Evolutionary conservation across 2,797 vertebrate genomes (phyloP), one percentile per base, ranked within the genome.

Genomic region (Centroberyx gerrardi): DNA sequence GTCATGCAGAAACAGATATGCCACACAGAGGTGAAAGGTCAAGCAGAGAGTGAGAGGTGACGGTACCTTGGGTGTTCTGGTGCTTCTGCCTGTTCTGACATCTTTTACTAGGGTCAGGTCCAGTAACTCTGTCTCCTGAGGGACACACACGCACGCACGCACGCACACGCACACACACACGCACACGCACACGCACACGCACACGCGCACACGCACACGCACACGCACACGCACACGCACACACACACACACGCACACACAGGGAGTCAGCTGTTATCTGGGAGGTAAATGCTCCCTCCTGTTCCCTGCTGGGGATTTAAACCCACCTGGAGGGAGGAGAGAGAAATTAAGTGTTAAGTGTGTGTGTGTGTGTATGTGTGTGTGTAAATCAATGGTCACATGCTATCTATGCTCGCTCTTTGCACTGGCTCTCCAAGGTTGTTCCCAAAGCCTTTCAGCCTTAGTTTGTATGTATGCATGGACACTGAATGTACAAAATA

Each of bases 71-170:
- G 93, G 86, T 48, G 94, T 89, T 85, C 93, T 93, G 71, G 92
- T 94, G 88, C 92, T 94, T 60, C 93, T 81, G 0, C 93, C 94
- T 0, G 92, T 94, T 78, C 94, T 85, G 79, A 93, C 93, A 78
- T 95, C 94, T 81, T 94, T 95, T 8, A 95, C 90, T 0, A 89
- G 63, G 28, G 85, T 94, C 58, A 95, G 79, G 79, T 95, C 94
- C 87, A 95, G 74, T 79, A 95, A 33, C 67, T 95, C 93, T 27
- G 90, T 94, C 77, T 93, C 92, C 90, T 94, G 56, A 15, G 64
- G 74, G 38, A 56, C 60, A 55, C 51, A 74, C 33, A 67, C 18
- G 52, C 29, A 59, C 48, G 49, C 46, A 64, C 44, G 6, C 29
- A 36, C 46, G 31, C 31, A 64, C 29, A 59, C 55, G 49, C 51